Percentiles rank a stretch among this genome's conserved stretches.
Evolutionary conservation across 2,113 vertebrate species (phyloP).

Genomic region (Noctilio leporinus): DNA sequence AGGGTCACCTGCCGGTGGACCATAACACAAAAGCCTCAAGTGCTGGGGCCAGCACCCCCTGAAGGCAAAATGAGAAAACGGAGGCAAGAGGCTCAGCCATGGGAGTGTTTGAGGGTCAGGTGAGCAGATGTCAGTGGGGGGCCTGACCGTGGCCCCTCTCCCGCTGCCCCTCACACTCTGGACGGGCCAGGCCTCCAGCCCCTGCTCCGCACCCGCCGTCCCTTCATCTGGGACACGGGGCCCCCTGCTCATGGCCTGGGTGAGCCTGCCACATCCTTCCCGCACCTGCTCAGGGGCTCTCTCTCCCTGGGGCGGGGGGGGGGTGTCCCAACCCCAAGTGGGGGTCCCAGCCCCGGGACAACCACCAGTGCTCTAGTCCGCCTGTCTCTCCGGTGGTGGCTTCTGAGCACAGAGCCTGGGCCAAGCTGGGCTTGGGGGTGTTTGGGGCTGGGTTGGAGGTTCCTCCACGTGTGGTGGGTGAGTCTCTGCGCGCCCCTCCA

Average conservation of each 20-base stretch:
- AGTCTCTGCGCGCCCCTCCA: too few species aligned
- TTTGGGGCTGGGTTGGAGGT: not conserved
- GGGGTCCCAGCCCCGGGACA: not conserved
- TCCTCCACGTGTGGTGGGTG: fast-evolving
- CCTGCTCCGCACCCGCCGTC: not conserved
- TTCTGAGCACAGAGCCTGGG: not conserved
- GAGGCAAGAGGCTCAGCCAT: too few species aligned
- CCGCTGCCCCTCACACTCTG: fast-evolving
- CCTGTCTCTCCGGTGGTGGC: not conserved
- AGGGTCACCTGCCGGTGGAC: not conserved
- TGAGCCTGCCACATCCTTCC: too few species aligned
- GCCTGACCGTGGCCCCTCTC: not conserved
- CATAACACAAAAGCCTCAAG: not conserved
- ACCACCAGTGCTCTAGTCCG: not conserved
- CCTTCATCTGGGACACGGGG: too few species aligned
- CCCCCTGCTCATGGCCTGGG: too few species aligned
- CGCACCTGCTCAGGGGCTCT: not conserved
- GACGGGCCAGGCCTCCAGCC: too few species aligned
- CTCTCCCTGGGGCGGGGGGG: not conserved
- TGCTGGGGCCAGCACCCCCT: not conserved
- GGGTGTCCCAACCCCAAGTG: fast-evolving
- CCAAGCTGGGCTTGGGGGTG: not conserved
- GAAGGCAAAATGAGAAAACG: too few species aligned
- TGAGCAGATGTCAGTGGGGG: not conserved
- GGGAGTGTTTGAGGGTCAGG: not conserved